These are phyloP conservation scores for Corynorhinus townsendii DNA, from an alignment of 2,113 vertebrate species.

Conservation along the genomic window DNA sequence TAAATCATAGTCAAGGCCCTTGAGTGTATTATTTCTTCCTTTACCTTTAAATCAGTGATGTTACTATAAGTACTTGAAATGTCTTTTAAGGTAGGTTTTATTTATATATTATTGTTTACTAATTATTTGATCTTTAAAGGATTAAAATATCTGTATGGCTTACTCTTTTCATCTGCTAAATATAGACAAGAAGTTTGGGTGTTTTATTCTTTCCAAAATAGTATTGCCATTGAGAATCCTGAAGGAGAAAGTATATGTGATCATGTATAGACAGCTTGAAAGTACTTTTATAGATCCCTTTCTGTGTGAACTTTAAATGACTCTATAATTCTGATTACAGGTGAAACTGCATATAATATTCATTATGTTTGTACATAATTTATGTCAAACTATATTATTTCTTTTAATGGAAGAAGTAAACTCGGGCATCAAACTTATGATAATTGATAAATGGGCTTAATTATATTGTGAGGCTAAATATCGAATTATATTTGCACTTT, in stretches of 20 bases:
- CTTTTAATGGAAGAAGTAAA: not conserved
- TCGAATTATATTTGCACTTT: not conserved
- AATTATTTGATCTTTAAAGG: not conserved
- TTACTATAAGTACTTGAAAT: not conserved
- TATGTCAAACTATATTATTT: not conserved
- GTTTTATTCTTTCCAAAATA: not conserved
- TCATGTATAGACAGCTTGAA: not conserved
- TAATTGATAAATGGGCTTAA: not conserved
- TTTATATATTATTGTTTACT: not conserved
- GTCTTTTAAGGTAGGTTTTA: conserved; percentile 7
- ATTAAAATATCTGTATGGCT: not conserved
- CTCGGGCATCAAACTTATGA: not conserved
- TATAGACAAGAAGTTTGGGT: not conserved
- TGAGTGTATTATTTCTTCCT: not conserved
- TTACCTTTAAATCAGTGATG: not conserved
- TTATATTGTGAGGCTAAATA: not conserved
- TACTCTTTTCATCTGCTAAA: not conserved
- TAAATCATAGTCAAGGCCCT: not conserved
- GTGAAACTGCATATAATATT: not conserved
- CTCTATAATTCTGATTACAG: not conserved
- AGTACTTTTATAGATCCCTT: not conserved
- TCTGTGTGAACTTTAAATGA: not conserved
- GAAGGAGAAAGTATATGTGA: not conserved
- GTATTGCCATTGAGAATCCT: not conserved
- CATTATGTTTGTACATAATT: not conserved